A percentile compares a stretch with the other conserved stretches of the same genome.
phyloP scores from a whole-genome alignment of 2,113 vertebrate genomes.

The Chauna torquata region DNA sequence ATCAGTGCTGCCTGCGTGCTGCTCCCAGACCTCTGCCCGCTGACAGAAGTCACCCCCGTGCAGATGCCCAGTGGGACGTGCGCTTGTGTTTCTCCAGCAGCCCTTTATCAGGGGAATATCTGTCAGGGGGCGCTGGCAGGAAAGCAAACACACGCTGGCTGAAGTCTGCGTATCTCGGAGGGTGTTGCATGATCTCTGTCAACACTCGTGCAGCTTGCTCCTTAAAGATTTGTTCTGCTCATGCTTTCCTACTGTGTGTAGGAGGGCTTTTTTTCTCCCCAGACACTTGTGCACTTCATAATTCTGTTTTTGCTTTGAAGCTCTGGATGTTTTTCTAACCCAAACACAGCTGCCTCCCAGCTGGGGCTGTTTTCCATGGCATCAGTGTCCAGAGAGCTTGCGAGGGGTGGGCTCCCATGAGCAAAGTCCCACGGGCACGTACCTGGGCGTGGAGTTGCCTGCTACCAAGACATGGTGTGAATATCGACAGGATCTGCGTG shows the following conservation, averaged over 20 bases:
- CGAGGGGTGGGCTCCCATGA: fast-evolving
- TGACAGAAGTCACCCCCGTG: neutral
- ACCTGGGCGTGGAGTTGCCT: fast-evolving
- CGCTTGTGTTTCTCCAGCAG: neutral
- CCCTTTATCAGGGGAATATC: neutral
- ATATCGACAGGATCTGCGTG: fast-evolving
- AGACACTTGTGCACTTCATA: neutral
- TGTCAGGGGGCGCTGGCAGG: neutral
- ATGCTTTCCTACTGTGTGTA: neutral
- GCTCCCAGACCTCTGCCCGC: neutral
- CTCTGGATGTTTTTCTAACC: conserved; percentile 18
- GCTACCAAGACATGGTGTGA: fast-evolving
- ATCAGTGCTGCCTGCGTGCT: neutral
- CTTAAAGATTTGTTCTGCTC: conserved; percentile 14
- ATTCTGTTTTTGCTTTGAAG: conserved; percentile 1
- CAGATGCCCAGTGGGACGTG: fast-evolving
- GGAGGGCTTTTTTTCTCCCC: neutral
- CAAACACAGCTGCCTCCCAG: neutral
- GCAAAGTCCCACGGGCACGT: fast-evolving
- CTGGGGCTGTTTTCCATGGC: neutral
- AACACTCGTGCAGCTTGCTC: conserved; percentile 4
- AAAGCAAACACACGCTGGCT: neutral
- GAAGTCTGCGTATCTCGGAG: neutral
- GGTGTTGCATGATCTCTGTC: conserved; percentile 32
- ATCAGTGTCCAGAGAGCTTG: neutral